A percentile compares a stretch with the other conserved stretches of the same genome.
phyloP scores from a whole-genome alignment of 2,797 vertebrate species.

The Chloroceryle inda region DNA sequence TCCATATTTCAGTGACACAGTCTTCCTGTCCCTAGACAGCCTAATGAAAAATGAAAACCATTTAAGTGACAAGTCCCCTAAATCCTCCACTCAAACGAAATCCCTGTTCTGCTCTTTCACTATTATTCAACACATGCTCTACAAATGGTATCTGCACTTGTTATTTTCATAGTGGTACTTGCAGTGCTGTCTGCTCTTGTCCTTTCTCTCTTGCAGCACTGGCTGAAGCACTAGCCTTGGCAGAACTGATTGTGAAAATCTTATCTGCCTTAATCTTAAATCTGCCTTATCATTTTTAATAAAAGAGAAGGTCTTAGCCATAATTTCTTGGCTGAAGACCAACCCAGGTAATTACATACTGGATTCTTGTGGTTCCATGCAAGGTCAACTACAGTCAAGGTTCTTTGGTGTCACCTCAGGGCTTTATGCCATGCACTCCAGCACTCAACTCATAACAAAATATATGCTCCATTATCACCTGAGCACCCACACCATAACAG shows the following conservation, averaged over 20 bases:
- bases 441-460: not conserved
- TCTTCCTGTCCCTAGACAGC: not conserved
- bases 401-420: not conserved
- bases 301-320: not conserved
- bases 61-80: not conserved
- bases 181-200: not conserved
- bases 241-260: not conserved
- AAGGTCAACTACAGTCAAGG: not conserved
- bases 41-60: not conserved
- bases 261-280: not conserved
- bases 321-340: not conserved
- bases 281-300: not conserved
- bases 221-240: not conserved
- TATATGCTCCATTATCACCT: not conserved
- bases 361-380: not conserved
- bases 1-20: not conserved
- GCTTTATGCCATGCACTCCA: not conserved
- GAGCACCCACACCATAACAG: not conserved
- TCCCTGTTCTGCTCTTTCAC: not conserved
- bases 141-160: fast-evolving
- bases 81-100: not conserved
- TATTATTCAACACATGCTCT: not conserved
- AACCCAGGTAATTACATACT: not conserved
- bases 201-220: not conserved
- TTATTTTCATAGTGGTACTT: not conserved